Evolutionary conservation across 2,113 vertebrate genomes (phyloP).

Genomic region (Tupaia tana): DNA sequence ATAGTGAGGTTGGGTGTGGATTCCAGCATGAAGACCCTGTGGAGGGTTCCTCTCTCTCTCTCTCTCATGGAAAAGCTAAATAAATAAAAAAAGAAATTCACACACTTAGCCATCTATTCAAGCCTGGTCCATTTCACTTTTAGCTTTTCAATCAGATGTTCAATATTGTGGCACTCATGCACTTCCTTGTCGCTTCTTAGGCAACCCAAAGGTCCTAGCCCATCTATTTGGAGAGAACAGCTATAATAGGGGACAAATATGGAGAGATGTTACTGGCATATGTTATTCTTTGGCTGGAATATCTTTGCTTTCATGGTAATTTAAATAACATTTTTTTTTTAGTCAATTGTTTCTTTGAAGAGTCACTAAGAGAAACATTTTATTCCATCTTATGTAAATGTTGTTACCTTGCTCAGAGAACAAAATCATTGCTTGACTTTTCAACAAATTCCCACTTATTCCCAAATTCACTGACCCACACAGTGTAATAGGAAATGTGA

Average conservation of each 20-base stretch:
- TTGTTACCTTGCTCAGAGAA: background rate
- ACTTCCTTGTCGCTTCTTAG: too few species aligned
- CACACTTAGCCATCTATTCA: background rate
- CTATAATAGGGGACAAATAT: background rate
- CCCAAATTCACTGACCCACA: background rate
- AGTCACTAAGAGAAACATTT: slow-evolving; percentile 22
- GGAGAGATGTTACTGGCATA: background rate
- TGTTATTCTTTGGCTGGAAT: background rate
- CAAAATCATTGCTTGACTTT: slow-evolving; percentile 15
- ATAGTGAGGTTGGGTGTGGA: too few species aligned
- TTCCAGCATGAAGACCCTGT: too few species aligned
- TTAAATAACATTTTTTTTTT: background rate
- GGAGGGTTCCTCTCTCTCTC: too few species aligned
- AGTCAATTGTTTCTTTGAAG: slow-evolving; percentile 39
- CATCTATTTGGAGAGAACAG: background rate
- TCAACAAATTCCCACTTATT: background rate
- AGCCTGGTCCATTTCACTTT: background rate
- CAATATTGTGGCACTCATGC: background rate
- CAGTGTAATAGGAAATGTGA: background rate
- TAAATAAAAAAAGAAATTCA: background rate
- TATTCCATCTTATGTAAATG: slow-evolving; percentile 42
- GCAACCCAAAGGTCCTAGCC: background rate
- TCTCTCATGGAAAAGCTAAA: background rate
- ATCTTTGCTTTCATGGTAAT: background rate
- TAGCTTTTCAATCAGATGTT: background rate